Evolutionary conservation across 92 coral and sea anemone genomes (phyloP).

Genomic region (Actinostola sp.): DNA sequence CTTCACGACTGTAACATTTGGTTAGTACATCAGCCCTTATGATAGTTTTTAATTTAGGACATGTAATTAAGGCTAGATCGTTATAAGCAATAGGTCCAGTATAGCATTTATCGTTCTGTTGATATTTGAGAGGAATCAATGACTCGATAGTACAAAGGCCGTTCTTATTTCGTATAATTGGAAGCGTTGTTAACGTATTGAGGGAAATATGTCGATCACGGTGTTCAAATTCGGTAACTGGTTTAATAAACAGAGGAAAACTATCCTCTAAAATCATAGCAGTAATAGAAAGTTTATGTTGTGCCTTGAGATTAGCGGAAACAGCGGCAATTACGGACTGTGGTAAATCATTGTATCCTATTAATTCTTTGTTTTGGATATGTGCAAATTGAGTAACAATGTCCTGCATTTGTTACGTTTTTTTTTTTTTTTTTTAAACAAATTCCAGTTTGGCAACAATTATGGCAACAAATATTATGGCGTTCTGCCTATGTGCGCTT

Average conservation of each 20-base stretch:
- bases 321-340: neutral
- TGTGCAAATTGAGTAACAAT: too few relatives aligned
- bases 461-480: neutral
- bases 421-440: neutral
- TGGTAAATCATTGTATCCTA: slow-evolving; percentile 3
- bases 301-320: neutral
- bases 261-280: slow-evolving; percentile 2
- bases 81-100: neutral
- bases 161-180: neutral
- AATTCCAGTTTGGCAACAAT: neutral
- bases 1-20: neutral
- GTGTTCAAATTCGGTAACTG: slow-evolving; percentile 3
- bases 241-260: slow-evolving; percentile 10
- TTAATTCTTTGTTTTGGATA: too few relatives aligned
- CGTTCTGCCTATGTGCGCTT: too few relatives aligned
- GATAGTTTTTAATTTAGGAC: neutral
- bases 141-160: slow-evolving; percentile 1
- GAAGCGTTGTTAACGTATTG: neutral
- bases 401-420: neutral
- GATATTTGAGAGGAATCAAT: neutral
- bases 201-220: neutral
- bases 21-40: slow-evolving; percentile 9
- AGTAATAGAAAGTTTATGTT: neutral
- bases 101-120: neutral
- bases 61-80: slow-evolving; percentile 4